A percentile compares a stretch with the other conserved stretches of the same genome.
Conservation (phyloP, 2,888 invertebrate genomes). For the Pheosia gnoma region DNA sequence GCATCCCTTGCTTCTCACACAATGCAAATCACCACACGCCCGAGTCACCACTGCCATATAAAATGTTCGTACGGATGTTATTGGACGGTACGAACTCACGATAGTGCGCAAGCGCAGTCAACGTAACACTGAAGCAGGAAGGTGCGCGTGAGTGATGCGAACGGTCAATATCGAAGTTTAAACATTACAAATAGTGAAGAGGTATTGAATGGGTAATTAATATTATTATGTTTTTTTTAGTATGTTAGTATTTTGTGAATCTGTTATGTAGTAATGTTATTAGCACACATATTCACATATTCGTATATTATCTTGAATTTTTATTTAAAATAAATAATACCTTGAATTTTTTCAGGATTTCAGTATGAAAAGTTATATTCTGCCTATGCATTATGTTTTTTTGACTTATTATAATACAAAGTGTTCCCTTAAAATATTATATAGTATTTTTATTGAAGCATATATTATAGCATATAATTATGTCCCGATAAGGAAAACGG, state of each 20-base stretch:
- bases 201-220: conserved; percentile 17
- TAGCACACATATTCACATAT: too few relatives aligned
- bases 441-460: too few relatives aligned
- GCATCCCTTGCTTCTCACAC: conserved; percentile 63
- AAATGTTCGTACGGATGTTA: conserved; percentile 49
- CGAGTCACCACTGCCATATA: conserved; percentile 80
- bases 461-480: too few relatives aligned
- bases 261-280: too few relatives aligned
- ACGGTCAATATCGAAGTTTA: conserved; percentile 34
- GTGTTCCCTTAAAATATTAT: too few relatives aligned
- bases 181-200: conserved; percentile 34
- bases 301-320: too few relatives aligned
- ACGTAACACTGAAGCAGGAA: conserved; percentile 73
- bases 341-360: too few relatives aligned
- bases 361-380: too few relatives aligned
- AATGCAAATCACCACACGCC: conserved; percentile 72
- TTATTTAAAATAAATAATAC: too few relatives aligned
- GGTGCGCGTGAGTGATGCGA: conserved; percentile 59
- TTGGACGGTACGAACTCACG: conserved; percentile 55
- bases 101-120: conserved; percentile 73
- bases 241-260: background rate
- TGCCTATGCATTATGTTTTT: too few relatives aligned
- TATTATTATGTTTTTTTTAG: conserved; percentile 10
- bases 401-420: too few relatives aligned
- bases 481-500: too few relatives aligned